Evolutionary conservation across 1,140 invertebrate species (phyloP), one percentile per base, ranked within the genome.

Genomic region (Elysia chlorotica): DNA sequence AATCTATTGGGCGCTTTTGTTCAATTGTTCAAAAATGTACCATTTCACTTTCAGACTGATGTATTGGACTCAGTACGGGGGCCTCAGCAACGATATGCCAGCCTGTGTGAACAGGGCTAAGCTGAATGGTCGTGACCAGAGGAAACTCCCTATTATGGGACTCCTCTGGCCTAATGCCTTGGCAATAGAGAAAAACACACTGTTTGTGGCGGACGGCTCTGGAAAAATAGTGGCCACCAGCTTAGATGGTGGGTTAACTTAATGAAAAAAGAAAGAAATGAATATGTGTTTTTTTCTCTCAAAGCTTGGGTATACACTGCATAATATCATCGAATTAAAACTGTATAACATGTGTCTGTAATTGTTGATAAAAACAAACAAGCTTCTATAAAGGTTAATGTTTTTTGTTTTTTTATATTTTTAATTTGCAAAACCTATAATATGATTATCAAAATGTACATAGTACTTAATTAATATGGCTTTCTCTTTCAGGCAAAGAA

Each of bases 41-140:
- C n/a, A 14, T 59, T 69, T 69, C 35, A 37, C n/a, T 30, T n/a
- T 17, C 48, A 82, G 81, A 57, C 62, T 76, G 62, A 38, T 82
- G 38, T 82, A 77, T 61, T 82, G 81, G 81, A 79, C 78, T 25
- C 79, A 82, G 57, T 78, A 77, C 66, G 76, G 79, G 17, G 71
- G 59, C 5, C n/a, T n/a, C n/a, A n/a, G n/a, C n/a, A 77, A 77
- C 37, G 65, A 61, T 38, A 35, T 69, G 5, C 74, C 74, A 19
- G 67, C 81, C n/a, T 74, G 73, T 62, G 76, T 82, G 14, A 62
- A 77, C 23, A 75, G 69, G 17, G 69, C 74, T 14, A 74, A 71
- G 56, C 59, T 76, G 14, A 81, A 74, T 70, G 78, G 78, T 23
- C 38, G 54, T 5, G 68, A 75, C 56, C 66, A 28, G 10, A 74